phyloP scores from a whole-genome alignment of 2,797 vertebrate species.

The Scolopax bukidnonensis region DNA sequence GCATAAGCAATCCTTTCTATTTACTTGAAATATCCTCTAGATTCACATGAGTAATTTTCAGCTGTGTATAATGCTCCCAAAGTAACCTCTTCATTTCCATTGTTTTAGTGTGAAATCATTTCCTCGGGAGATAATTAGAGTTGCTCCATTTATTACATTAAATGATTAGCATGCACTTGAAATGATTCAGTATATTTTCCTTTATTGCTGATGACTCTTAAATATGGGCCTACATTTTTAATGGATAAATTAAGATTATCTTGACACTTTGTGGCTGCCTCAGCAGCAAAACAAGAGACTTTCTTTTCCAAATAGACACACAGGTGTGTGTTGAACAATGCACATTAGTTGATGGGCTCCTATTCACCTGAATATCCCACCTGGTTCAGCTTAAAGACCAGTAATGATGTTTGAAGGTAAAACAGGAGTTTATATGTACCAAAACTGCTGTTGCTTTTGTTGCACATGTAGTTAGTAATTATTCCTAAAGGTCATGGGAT shows the following conservation, averaged over 20 bases:
- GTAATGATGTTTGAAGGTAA: slow-evolving; percentile 28
- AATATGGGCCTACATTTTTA: slow-evolving; percentile 81
- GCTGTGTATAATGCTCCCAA: slow-evolving; percentile 77
- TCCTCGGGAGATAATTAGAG: slow-evolving; percentile 88
- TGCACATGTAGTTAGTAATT: slow-evolving; percentile 9
- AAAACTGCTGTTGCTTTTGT: slow-evolving; percentile 46
- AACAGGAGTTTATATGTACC: slow-evolving; percentile 38
- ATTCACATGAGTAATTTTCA: slow-evolving; percentile 79
- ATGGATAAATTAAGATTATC: slow-evolving; percentile 82
- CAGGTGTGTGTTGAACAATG: slow-evolving; percentile 70
- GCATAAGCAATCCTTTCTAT: slow-evolving; percentile 44
- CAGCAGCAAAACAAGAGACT: slow-evolving; percentile 77
- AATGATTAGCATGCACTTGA: slow-evolving; percentile 86
- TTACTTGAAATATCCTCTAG: slow-evolving; percentile 67
- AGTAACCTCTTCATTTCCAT: slow-evolving; percentile 83
- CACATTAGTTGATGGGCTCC: slow-evolving; percentile 36
- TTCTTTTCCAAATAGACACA: slow-evolving; percentile 76
- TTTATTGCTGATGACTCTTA: slow-evolving; percentile 86
- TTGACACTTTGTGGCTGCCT: slow-evolving; percentile 77
- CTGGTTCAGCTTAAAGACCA: slow-evolving; percentile 63
- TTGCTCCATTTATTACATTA: slow-evolving; percentile 88
- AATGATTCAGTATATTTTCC: slow-evolving; percentile 85
- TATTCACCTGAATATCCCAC: slow-evolving; percentile 51
- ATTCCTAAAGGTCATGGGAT: slow-evolving; percentile 29
- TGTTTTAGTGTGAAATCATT: slow-evolving; percentile 88